phyloP scores from a whole-genome alignment of 2,888 invertebrate species.

The Drosophila tanythrix region DNA sequence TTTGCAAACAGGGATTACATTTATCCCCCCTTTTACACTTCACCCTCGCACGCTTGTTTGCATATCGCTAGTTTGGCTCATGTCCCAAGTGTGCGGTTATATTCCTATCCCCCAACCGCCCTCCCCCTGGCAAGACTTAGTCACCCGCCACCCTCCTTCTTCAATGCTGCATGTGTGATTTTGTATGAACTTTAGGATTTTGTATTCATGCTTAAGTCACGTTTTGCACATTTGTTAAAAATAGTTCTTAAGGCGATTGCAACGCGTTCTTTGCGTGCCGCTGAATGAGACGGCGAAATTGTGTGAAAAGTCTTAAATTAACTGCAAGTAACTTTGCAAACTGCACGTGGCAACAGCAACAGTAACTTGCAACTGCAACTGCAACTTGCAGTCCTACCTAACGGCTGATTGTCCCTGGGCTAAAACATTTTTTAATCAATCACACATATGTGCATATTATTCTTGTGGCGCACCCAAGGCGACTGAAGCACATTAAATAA shows the following conservation, averaged over 20 bases:
- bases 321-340: conserved; percentile 58
- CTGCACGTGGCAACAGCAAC: conserved; percentile 36
- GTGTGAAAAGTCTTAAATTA: conserved; percentile 75
- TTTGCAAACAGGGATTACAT: conserved; percentile 79
- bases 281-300: conserved; percentile 41
- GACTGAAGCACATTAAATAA: conserved; percentile 36
- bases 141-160: neutral
- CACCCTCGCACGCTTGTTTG: conserved; percentile 49
- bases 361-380: conserved; percentile 23
- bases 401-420: conserved; percentile 22
- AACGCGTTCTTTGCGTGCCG: conserved; percentile 16
- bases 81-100: conserved; percentile 67
- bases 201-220: conserved; percentile 78
- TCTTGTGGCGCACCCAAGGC: conserved; percentile 27
- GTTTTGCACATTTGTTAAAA: conserved; percentile 80
- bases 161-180: conserved; percentile 33
- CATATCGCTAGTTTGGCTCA: conserved; percentile 68
- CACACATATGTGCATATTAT: conserved; percentile 52
- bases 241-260: conserved; percentile 81
- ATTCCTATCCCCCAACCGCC: conserved; percentile 21
- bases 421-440: conserved; percentile 69
- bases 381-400: conserved; percentile 16
- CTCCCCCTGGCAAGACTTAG: neutral
- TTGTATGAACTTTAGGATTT: conserved; percentile 69
- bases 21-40: conserved; percentile 41